These are phyloP conservation scores for Trisateles emortualis DNA, from an alignment of 2,888 invertebrate genomes.

Conservation along the genomic window DNA sequence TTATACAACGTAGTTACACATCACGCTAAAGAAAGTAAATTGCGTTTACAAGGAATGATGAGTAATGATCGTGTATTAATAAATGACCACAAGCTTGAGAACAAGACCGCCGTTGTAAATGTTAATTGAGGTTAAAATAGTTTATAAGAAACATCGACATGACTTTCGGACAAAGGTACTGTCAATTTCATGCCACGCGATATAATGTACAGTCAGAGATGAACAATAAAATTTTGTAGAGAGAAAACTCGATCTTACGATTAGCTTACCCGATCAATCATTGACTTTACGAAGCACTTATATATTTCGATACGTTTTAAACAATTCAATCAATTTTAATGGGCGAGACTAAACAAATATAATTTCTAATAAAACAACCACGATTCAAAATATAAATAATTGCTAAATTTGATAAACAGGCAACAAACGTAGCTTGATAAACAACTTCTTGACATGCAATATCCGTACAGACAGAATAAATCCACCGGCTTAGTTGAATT, in stretches of 20 bases:
- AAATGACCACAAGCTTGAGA: constrained; percentile 72
- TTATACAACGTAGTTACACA: constrained; percentile 61
- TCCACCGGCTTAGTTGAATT: constrained; percentile 33
- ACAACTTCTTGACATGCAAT: constrained; percentile 58
- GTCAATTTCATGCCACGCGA: constrained; percentile 64
- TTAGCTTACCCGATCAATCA: constrained; percentile 54
- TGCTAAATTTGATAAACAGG: constrained; percentile 48
- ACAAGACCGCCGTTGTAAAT: constrained; percentile 69
- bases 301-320: constrained; percentile 1
- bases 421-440: constrained; percentile 53
- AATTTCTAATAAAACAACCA: constrained; percentile 19
- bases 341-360: constrained; percentile 14
- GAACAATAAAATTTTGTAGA: constrained; percentile 65
- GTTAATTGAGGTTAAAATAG: constrained; percentile 77
- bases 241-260: constrained; percentile 65
- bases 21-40: constrained; percentile 74
- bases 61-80: constrained; percentile 76
- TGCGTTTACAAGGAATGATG: constrained; percentile 69
- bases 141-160: constrained; percentile 69
- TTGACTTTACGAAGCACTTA: constrained; percentile 2
- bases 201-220: constrained; percentile 53
- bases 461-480: constrained; percentile 41
- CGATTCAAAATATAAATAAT: constrained; percentile 43
- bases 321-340: constrained; percentile 3
- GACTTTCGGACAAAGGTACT: constrained; percentile 73